These are phyloP conservation scores for Cynopterus brachyotis DNA, from an alignment of 2,113 vertebrate genomes.

Conservation along the genomic window DNA sequence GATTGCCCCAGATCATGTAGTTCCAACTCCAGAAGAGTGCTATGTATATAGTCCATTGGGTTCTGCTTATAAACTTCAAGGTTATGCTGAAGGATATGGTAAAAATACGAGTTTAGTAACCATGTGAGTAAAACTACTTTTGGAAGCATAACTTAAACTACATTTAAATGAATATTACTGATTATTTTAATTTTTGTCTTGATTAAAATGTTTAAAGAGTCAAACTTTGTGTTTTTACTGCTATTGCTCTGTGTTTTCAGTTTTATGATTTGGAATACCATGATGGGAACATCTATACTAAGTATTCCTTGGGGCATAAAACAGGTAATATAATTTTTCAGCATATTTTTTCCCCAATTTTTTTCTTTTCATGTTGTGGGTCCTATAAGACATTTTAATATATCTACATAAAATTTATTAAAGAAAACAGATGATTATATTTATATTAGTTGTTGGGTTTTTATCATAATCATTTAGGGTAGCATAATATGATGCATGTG, in stretches of 20 bases:
- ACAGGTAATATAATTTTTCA: slow-evolving; percentile 87
- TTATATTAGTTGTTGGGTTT: background rate
- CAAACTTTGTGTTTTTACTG: slow-evolving; percentile 1
- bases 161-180: slow-evolving; percentile 25
- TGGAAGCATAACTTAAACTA: slow-evolving; percentile 22
- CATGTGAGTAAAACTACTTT: slow-evolving; percentile 88
- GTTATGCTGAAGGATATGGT: slow-evolving; percentile 82
- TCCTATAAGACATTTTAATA: background rate
- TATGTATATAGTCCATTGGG: slow-evolving; percentile 96
- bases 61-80: slow-evolving; percentile 92
- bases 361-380: background rate
- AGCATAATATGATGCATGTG: background rate
- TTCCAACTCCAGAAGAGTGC: slow-evolving; percentile 91
- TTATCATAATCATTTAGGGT: background rate
- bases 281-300: slow-evolving; percentile 99
- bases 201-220: background rate
- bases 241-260: slow-evolving; percentile 79
- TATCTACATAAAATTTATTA: background rate
- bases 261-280: slow-evolving; percentile 99
- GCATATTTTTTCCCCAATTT: background rate
- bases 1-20: slow-evolving; percentile 96
- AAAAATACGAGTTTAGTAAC: slow-evolving; percentile 97
- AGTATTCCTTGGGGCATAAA: slow-evolving; percentile 99
- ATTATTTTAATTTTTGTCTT: background rate
- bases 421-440: background rate